Conservation (phyloP, 2,113 vertebrate genomes). For the Semicossyphus pulcher region DNA sequence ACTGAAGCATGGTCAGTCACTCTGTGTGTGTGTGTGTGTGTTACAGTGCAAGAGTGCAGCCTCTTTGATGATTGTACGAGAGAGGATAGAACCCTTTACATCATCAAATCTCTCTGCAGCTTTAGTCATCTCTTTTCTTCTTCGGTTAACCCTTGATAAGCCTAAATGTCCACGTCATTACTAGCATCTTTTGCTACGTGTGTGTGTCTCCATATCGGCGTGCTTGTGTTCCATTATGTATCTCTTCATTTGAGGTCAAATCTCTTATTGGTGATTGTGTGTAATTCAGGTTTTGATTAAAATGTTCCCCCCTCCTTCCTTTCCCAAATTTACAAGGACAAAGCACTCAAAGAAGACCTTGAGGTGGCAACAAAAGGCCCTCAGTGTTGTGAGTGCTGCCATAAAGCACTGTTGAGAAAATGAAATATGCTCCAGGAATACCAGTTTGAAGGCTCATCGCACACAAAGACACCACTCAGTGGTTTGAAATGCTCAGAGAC, state of each 20-base stretch:
- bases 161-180: neutral
- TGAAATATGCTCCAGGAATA: neutral
- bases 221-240: neutral
- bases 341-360: neutral
- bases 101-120: constrained; percentile 27
- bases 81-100: constrained; percentile 14
- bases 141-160: neutral
- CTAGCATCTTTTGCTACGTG: neutral
- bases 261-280: neutral
- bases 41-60: neutral
- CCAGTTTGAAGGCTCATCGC: neutral
- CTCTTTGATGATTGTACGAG: constrained; percentile 22
- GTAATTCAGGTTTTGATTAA: neutral
- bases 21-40: constrained; percentile 8
- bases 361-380: constrained; percentile 4
- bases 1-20: constrained; percentile 26
- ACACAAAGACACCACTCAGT: neutral
- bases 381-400: neutral
- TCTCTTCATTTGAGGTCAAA: neutral
- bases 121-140: constrained; percentile 10
- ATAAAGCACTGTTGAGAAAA: neutral
- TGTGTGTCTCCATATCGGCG: neutral
- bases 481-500: neutral
- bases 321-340: neutral
- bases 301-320: neutral